Conservation (phyloP, 2,797 vertebrate species). For the Acropternis orthonyx region DNA sequence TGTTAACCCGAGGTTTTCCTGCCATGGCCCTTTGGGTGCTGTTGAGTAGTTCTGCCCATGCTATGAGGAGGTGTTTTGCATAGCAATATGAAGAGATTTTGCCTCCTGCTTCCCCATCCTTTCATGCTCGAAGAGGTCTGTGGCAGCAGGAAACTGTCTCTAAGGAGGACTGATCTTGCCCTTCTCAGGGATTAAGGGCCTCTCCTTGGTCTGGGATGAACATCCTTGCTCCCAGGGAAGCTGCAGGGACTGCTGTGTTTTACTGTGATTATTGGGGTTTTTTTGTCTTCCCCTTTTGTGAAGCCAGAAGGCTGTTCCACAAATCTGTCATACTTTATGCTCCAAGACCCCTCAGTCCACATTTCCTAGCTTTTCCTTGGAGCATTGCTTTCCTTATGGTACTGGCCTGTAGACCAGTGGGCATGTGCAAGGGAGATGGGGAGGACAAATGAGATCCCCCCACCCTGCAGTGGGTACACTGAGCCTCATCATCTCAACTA, state of each 20-base stretch:
- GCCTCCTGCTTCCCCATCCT: not conserved
- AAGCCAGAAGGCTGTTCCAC: not conserved
- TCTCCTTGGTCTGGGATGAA: not conserved
- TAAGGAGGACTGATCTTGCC: not conserved
- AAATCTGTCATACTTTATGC: not conserved
- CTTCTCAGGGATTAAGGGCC: not conserved
- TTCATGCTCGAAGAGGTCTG: not conserved
- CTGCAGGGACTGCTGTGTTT: not conserved
- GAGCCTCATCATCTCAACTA: not conserved
- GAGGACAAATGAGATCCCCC: not conserved
- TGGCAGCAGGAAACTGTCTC: not conserved
- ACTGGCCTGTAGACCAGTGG: not conserved
- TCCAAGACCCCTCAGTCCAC: not conserved
- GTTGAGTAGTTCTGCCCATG: not conserved
- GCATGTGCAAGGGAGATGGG: accelerated
- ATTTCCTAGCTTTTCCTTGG: not conserved
- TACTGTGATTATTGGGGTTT: not conserved
- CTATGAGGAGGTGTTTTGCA: not conserved
- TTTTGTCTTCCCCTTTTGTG: not conserved
- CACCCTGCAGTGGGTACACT: accelerated
- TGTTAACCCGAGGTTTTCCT: not conserved
- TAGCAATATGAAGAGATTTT: not conserved
- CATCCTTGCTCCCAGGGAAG: not conserved
- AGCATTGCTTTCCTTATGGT: not conserved
- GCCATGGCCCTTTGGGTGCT: not conserved